Percentiles rank a stretch among this genome's conserved stretches.
These are phyloP conservation scores for Paraescarpia echinospica DNA, from an alignment of 1,140 invertebrate species.

Conservation along the genomic window DNA sequence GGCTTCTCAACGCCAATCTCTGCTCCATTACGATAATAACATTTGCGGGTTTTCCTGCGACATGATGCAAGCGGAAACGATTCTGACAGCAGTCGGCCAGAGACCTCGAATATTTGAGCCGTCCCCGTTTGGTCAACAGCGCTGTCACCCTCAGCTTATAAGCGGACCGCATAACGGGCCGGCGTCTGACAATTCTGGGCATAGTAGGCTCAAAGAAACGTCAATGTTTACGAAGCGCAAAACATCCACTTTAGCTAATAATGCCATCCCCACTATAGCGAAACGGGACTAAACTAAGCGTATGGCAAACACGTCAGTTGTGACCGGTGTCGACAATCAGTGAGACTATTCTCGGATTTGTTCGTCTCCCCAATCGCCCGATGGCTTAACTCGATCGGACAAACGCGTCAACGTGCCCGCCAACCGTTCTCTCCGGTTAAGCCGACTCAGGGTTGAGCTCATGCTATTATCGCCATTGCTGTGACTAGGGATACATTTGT, in stretches of 20 bases:
- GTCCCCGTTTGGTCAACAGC: neutral
- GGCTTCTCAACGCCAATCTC: neutral
- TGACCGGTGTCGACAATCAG: neutral
- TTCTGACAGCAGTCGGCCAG: neutral
- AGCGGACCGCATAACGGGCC: neutral
- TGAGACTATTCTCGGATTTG: neutral
- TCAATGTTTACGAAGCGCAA: neutral
- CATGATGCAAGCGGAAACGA: neutral
- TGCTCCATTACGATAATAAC: neutral
- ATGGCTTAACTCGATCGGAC: neutral
- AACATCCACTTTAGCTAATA: neutral
- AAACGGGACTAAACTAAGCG: neutral
- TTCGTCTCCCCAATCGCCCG: neutral
- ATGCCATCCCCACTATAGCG: neutral
- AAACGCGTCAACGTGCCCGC: neutral
- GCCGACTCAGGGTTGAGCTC: neutral
- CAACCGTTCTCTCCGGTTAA: neutral
- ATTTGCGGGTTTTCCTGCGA: neutral
- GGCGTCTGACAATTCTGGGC: neutral
- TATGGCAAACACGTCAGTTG: neutral
- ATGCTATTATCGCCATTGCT: neutral
- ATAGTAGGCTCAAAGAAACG: neutral
- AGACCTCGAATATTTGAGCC: neutral
- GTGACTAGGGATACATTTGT: no score
- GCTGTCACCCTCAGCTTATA: neutral